A percentile compares a stretch with the other conserved stretches of the same genome.
These are phyloP conservation scores for Erythrocercus mccallii DNA, from an alignment of 2,113 vertebrate genomes.

Conservation along the genomic window DNA sequence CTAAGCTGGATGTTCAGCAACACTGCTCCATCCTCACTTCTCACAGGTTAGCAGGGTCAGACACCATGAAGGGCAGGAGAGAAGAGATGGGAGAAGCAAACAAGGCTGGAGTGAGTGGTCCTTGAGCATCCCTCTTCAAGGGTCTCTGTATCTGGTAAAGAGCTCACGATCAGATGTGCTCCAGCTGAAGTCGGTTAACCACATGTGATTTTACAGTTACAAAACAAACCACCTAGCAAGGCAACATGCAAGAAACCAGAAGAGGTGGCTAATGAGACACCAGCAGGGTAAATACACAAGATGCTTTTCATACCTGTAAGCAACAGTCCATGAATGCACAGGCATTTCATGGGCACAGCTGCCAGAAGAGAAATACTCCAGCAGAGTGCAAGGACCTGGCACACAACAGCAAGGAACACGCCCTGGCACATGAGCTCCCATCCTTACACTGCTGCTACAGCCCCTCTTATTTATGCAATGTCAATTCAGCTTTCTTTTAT, in stretches of 20 bases:
- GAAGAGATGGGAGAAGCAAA: neutral
- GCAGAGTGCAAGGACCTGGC: neutral
- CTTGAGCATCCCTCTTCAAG: neutral
- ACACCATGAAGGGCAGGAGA: neutral
- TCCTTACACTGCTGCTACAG: neutral
- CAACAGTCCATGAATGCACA: neutral
- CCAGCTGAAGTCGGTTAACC: neutral
- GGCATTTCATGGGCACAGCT: neutral
- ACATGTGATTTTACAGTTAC: neutral
- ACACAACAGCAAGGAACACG: neutral
- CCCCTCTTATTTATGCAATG: neutral
- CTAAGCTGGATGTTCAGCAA: neutral
- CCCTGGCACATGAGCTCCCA: fast-evolving
- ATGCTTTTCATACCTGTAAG: neutral
- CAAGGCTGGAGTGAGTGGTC: neutral
- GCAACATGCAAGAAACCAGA: neutral
- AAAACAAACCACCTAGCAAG: neutral
- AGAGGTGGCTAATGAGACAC: neutral
- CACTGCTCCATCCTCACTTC: neutral
- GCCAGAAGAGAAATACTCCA: neutral
- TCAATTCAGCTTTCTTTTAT: neutral
- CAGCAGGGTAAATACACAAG: neutral
- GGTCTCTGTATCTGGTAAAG: neutral
- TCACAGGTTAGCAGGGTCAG: neutral
- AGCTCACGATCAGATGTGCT: neutral